Percentiles rank a stretch among this genome's conserved stretches.
phyloP scores from a whole-genome alignment of 2,888 invertebrate genomes.

The Plebejus argus region DNA sequence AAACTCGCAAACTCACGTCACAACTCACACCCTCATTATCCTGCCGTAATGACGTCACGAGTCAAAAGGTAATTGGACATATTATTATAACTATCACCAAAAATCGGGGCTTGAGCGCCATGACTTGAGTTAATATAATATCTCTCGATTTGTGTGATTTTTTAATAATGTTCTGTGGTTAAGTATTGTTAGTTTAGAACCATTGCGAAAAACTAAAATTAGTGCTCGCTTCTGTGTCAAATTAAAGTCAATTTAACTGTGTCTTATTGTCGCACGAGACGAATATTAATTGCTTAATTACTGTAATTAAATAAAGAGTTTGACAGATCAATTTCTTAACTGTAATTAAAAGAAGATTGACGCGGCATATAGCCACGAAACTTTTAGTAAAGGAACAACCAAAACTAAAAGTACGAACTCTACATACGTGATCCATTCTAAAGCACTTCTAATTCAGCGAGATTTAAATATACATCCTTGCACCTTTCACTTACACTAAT shows the following conservation, averaged over 20 bases:
- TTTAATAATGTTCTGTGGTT: background rate
- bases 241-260: no score
- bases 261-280: no score
- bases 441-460: background rate
- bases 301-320: no score
- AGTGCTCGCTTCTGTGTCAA: no score
- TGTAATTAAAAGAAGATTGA: no score
- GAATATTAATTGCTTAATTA: no score
- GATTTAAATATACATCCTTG: background rate
- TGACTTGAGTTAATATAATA: background rate
- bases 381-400: no score
- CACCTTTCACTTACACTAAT: background rate
- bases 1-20: conserved; percentile 20
- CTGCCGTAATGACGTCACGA: conserved; percentile 22
- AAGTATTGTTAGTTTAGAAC: background rate
- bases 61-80: conserved; percentile 15
- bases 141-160: background rate
- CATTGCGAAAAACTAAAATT: no score
- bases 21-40: conserved; percentile 29
- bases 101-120: background rate
- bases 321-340: no score
- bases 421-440: background rate
- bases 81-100: background rate
- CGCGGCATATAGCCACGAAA: no score
- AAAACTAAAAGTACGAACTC: background rate